phyloP scores from a whole-genome alignment of 2,888 invertebrate species.

The Serrognathus titanus region DNA sequence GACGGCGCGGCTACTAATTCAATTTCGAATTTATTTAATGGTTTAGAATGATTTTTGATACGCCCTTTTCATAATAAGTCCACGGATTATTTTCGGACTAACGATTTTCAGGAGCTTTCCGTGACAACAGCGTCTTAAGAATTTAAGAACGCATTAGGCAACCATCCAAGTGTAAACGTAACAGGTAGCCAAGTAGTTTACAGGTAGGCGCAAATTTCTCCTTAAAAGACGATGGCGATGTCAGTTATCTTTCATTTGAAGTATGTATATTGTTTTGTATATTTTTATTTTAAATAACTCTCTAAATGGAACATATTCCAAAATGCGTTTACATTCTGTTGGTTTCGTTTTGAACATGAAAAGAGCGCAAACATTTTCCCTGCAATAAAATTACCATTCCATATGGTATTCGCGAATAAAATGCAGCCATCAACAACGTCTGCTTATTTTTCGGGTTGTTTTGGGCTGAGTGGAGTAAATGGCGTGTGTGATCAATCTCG shows the following conservation, averaged over 20 bases:
- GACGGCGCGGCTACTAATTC: slow-evolving; percentile 33
- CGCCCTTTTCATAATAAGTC: neutral
- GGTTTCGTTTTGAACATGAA: too few species aligned
- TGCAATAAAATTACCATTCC: slow-evolving; percentile 39
- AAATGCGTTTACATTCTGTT: too few species aligned
- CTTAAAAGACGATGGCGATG: neutral
- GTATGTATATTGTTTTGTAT: neutral
- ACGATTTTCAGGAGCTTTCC: neutral
- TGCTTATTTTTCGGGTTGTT: slow-evolving; percentile 46
- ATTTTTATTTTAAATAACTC: too few species aligned
- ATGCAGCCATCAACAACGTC: slow-evolving; percentile 44
- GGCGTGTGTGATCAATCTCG: slow-evolving; percentile 46
- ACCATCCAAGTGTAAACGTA: slow-evolving; percentile 8
- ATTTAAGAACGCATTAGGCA: slow-evolving; percentile 1
- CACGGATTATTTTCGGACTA: neutral
- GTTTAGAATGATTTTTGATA: slow-evolving; percentile 30
- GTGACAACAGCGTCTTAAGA: neutral
- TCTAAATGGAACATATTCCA: too few species aligned
- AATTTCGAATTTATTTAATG: slow-evolving; percentile 45
- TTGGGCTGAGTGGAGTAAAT: slow-evolving; percentile 41
- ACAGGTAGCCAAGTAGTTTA: slow-evolving; percentile 1
- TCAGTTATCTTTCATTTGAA: neutral
- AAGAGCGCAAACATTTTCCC: too few species aligned
- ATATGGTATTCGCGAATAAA: slow-evolving; percentile 42
- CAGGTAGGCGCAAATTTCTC: slow-evolving; percentile 9